Percentiles rank a stretch among this genome's conserved stretches.
Conservation (phyloP, 2,888 invertebrate species). For the Macrosiphum euphorbiae region DNA sequence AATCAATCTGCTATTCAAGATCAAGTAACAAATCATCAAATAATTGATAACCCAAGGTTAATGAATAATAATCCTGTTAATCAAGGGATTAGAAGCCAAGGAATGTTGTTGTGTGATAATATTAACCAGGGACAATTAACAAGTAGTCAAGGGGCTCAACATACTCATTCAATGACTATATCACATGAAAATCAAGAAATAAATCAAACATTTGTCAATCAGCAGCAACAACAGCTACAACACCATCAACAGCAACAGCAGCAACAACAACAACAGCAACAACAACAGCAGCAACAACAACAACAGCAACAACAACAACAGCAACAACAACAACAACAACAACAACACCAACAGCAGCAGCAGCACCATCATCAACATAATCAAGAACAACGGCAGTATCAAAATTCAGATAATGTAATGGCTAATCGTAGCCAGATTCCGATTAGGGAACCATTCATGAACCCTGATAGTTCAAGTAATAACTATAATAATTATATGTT, state of each 20-base stretch:
- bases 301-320: neutral
- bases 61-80: slow-evolving; percentile 42
- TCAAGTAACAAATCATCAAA: slow-evolving; percentile 45
- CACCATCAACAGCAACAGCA: slow-evolving; percentile 25
- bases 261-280: slow-evolving; percentile 3
- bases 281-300: slow-evolving; percentile 34
- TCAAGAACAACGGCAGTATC: slow-evolving; percentile 39
- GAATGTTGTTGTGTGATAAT: slow-evolving; percentile 30
- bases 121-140: slow-evolving; percentile 49
- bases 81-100: slow-evolving; percentile 19
- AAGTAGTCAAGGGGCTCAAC: slow-evolving; percentile 32
- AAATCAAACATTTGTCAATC: slow-evolving; percentile 47
- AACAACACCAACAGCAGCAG: neutral
- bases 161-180: slow-evolving; percentile 21
- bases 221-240: slow-evolving; percentile 19
- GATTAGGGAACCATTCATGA: slow-evolving; percentile 51
- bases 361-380: slow-evolving; percentile 24
- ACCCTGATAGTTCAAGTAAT: slow-evolving; percentile 34
- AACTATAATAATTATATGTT: slow-evolving; percentile 54
- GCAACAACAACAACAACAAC: neutral
- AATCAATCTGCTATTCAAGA: slow-evolving; percentile 35
- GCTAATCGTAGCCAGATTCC: slow-evolving; percentile 26
- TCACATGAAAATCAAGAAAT: slow-evolving; percentile 46
- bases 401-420: slow-evolving; percentile 52
- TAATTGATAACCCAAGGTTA: slow-evolving; percentile 45